phyloP scores from a whole-genome alignment of 2,888 invertebrate species.

The Sinotaia quadrata region DNA sequence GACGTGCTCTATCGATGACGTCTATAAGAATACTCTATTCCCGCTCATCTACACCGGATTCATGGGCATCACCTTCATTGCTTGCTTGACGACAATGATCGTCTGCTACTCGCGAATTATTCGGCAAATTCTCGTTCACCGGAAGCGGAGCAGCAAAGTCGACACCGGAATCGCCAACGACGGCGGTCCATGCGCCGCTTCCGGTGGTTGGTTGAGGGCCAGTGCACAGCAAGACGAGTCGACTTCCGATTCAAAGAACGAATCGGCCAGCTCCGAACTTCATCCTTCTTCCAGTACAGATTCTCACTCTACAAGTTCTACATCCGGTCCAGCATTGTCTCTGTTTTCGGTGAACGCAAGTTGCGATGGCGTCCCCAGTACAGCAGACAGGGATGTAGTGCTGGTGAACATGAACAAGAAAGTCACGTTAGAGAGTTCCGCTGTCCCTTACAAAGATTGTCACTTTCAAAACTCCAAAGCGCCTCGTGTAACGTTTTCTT shows the following conservation, averaged over 20 bases:
- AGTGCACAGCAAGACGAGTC: not conserved
- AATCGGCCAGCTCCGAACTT: not conserved
- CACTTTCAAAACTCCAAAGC: too few species aligned
- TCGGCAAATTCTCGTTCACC: conserved; percentile 38
- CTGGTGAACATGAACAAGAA: too few species aligned
- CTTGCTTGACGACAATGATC: conserved; percentile 36
- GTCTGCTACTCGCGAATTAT: conserved; percentile 48
- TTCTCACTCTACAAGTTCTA: too few species aligned
- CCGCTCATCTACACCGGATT: conserved; percentile 44
- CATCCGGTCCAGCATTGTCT: not conserved
- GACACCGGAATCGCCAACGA: not conserved
- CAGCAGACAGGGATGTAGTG: too few species aligned
- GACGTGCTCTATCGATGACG: conserved; percentile 50
- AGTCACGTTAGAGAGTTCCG: too few species aligned
- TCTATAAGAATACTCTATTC: conserved; percentile 34
- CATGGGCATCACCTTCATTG: conserved; percentile 43
- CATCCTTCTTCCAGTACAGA: too few species aligned
- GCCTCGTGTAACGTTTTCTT: too few species aligned
- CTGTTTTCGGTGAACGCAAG: not conserved
- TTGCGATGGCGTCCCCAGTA: not conserved
- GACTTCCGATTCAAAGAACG: not conserved
- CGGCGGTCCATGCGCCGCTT: not conserved
- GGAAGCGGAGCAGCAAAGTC: conserved; percentile 7
- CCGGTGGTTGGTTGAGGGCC: not conserved
- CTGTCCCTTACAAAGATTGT: too few species aligned